Conservation (phyloP, 2,888 invertebrate genomes). For the Epirrhoe tristata region DNA sequence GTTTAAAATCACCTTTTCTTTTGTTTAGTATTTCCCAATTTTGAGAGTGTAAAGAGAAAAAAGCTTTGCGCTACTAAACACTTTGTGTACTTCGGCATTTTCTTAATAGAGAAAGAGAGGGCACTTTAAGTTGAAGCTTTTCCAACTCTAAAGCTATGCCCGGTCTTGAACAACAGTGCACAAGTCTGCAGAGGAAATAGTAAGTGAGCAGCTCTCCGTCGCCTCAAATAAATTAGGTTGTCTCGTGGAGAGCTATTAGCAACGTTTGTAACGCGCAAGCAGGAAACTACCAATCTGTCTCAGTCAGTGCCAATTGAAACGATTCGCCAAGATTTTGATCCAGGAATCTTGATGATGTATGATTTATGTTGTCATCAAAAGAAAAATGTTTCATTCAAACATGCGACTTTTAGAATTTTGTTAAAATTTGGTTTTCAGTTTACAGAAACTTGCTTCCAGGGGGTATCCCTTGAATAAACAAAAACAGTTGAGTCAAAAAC, state of each 20-base stretch:
- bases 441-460: too few species aligned
- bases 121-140: background rate
- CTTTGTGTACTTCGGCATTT: background rate
- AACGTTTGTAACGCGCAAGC: slow-evolving; percentile 71
- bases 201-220: slow-evolving; percentile 47
- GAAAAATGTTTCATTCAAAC: too few species aligned
- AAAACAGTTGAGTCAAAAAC: too few species aligned
- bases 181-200: slow-evolving; percentile 45
- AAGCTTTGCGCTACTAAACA: background rate
- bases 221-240: slow-evolving; percentile 70
- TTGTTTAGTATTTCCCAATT: background rate
- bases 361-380: background rate
- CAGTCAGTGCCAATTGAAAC: slow-evolving; percentile 69
- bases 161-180: background rate
- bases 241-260: slow-evolving; percentile 65
- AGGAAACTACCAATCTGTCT: slow-evolving; percentile 75
- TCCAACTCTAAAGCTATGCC: background rate
- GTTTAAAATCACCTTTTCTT: background rate
- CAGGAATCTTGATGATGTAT: slow-evolving; percentile 21
- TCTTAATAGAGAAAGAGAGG: background rate
- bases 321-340: slow-evolving; percentile 54
- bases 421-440: background rate
- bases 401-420: background rate
- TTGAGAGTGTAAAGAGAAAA: background rate
- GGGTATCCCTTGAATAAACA: too few species aligned